phyloP scores from a whole-genome alignment of 2,113 vertebrate species.

The Porphyrio hochstetteri region DNA sequence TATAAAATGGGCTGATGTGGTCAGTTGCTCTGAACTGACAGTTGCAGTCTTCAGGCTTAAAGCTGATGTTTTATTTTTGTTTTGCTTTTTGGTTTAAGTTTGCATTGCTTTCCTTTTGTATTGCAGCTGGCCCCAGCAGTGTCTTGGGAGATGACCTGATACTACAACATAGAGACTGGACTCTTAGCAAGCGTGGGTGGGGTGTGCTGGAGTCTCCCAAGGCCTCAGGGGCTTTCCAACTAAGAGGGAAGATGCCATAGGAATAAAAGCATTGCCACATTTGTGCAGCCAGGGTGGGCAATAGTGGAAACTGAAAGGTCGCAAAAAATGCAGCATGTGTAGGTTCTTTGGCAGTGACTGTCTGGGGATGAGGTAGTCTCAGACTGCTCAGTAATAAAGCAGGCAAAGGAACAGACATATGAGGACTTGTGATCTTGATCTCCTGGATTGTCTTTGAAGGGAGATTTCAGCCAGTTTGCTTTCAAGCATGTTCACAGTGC shows the following conservation, averaged over 20 bases:
- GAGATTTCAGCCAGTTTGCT: background rate
- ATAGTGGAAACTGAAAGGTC: background rate
- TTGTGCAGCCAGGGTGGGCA: background rate
- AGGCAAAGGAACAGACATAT: background rate
- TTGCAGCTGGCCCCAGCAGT: slow-evolving; percentile 51
- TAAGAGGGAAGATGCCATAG: slow-evolving; percentile 13
- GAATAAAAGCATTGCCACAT: slow-evolving; percentile 52
- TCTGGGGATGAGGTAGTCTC: background rate
- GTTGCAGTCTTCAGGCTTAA: slow-evolving; percentile 24
- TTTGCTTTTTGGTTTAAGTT: slow-evolving; percentile 44
- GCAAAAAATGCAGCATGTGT: background rate
- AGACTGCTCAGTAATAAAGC: accelerated
- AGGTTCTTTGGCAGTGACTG: background rate
- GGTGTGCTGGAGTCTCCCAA: background rate
- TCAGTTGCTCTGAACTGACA: slow-evolving; percentile 43
- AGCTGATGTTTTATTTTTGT: slow-evolving; percentile 46
- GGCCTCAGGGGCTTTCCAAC: slow-evolving; percentile 27
- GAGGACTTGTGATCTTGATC: background rate
- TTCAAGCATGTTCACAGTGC: background rate
- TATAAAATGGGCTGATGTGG: slow-evolving; percentile 37
- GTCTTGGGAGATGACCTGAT: slow-evolving; percentile 63
- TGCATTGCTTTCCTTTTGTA: slow-evolving; percentile 34
- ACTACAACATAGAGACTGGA: background rate
- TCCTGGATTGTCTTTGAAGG: background rate
- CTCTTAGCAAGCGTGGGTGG: slow-evolving; percentile 32